Evolutionary conservation across 2,113 vertebrate species (phyloP).

Genomic region (Formicarius rufipectus): DNA sequence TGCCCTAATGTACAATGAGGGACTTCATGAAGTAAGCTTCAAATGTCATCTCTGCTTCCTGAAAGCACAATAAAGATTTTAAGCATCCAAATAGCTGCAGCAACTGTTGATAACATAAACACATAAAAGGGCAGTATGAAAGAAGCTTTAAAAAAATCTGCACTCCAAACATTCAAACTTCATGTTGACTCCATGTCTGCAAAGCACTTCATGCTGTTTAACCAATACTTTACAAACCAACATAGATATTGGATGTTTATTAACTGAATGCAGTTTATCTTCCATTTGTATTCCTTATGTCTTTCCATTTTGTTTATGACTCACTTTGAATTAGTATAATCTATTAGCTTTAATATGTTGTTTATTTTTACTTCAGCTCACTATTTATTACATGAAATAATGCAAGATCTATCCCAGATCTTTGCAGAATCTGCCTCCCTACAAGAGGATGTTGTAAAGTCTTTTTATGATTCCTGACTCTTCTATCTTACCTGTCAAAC

Average conservation of each 20-base stretch:
- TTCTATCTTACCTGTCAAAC: neutral
- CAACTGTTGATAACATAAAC: neutral
- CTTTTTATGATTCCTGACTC: neutral
- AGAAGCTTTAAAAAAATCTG: neutral
- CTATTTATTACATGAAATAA: neutral
- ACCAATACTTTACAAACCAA: neutral
- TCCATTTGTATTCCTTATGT: neutral
- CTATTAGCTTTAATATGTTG: neutral
- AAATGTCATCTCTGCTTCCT: neutral
- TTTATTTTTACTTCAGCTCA: neutral
- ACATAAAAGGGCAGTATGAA: neutral
- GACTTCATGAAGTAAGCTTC: neutral
- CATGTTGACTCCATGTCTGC: neutral
- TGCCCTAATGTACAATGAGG: neutral
- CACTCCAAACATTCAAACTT: neutral
- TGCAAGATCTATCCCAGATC: neutral
- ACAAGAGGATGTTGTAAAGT: neutral
- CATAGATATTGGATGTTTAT: neutral
- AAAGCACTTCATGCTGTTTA: neutral
- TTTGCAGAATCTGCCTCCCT: neutral
- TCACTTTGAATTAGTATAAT: neutral
- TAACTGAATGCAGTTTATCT: neutral
- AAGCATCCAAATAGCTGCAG: neutral
- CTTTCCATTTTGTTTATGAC: neutral
- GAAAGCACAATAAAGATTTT: neutral